Evolutionary conservation across 2,888 invertebrate genomes (phyloP).

Genomic region (Xestoiulus laeticollis): DNA sequence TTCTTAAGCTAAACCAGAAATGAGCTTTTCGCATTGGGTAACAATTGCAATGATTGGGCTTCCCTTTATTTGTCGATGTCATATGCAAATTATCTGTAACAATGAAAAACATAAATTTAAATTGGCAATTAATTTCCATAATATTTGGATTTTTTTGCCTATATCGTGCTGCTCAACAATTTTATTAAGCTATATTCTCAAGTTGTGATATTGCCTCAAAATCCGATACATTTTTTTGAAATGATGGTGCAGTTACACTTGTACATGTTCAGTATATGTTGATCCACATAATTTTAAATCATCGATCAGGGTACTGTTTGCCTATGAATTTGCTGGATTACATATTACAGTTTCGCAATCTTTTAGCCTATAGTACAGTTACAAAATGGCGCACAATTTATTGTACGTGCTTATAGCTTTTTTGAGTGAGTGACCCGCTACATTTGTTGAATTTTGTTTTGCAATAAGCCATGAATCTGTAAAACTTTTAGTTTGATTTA

Average conservation of each 20-base stretch:
- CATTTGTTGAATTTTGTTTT: neutral
- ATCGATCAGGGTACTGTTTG: too few species aligned
- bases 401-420: neutral
- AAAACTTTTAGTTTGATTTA: too few species aligned
- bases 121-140: neutral
- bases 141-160: neutral
- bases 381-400: neutral
- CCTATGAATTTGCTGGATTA: too few species aligned
- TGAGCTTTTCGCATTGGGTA: neutral
- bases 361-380: neutral
- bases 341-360: neutral
- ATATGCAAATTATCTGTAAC: neutral
- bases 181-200: neutral
- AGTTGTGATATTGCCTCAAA: neutral
- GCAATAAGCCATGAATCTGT: neutral
- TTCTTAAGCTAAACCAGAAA: neutral
- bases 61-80: neutral
- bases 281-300: neutral
- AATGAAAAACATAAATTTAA: neutral
- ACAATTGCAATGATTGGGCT: neutral
- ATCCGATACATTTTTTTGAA: neutral
- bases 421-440: neutral
- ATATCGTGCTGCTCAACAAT: constrained; percentile 13
- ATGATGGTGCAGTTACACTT: neutral
- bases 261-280: neutral